These are phyloP conservation scores for Cyanistes caeruleus DNA, from an alignment of 2,113 vertebrate species.

Conservation along the genomic window DNA sequence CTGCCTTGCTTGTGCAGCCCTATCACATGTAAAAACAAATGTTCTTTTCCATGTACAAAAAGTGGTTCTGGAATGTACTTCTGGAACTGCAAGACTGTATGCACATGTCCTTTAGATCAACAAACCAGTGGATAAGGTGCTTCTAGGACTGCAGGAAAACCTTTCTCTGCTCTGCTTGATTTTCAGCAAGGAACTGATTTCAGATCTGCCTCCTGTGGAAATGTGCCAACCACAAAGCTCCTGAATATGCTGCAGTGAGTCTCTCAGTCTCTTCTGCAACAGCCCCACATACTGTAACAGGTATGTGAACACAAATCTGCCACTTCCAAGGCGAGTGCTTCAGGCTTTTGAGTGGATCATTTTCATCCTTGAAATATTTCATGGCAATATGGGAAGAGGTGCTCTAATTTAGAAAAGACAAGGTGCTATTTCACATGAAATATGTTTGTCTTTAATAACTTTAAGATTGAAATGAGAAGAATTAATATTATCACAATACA, in stretches of 20 bases:
- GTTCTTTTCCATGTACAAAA: neutral
- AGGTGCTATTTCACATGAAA: neutral
- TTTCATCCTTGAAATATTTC: neutral
- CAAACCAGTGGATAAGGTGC: neutral
- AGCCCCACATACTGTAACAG: neutral
- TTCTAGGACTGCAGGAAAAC: neutral
- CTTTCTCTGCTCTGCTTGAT: neutral
- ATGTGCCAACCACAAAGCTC: neutral
- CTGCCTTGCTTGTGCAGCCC: neutral
- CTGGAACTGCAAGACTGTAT: neutral
- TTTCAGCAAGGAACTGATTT: neutral
- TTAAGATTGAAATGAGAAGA: neutral
- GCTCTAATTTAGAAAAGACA: neutral
- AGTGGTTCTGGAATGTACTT: neutral
- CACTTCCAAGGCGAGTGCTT: neutral
- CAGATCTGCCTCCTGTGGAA: neutral
- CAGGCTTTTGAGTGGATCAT: neutral
- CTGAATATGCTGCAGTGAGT: neutral
- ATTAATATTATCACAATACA: neutral
- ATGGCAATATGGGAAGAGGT: neutral
- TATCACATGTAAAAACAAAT: neutral
- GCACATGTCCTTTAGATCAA: fast-evolving
- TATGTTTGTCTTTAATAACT: neutral
- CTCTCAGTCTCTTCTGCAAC: neutral
- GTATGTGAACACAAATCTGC: neutral